Conservation (phyloP, 2,888 invertebrate species). For the Stenodera caucasica region DNA sequence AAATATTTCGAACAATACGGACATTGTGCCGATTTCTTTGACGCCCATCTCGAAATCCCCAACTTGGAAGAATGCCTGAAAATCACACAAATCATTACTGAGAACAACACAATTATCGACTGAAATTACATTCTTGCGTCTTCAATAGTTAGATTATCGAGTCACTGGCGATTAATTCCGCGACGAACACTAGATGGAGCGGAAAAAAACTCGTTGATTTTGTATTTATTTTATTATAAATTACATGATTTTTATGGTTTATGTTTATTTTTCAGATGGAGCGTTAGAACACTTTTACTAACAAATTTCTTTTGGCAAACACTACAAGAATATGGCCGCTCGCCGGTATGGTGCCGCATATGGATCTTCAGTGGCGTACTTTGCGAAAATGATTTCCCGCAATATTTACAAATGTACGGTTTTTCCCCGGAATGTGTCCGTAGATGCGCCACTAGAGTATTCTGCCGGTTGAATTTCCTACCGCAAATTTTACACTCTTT, state of each 20-base stretch:
- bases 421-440: constrained; percentile 51
- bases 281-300: not conserved
- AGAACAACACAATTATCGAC: no score
- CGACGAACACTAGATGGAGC: no score
- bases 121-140: no score
- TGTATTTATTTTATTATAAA: not conserved
- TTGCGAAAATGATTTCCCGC: constrained; percentile 60
- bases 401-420: constrained; percentile 36
- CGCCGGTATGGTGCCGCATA: constrained; percentile 47
- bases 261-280: not conserved
- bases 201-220: not conserved
- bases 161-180: no score
- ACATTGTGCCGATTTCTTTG: not conserved
- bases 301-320: constrained; percentile 32
- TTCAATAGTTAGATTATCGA: no score
- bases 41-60: no score
- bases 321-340: constrained; percentile 56
- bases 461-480: constrained; percentile 31
- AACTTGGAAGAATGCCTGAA: no score
- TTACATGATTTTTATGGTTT: not conserved
- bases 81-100: not conserved
- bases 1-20: not conserved
- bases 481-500: constrained; percentile 47
- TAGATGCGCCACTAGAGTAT: not conserved
- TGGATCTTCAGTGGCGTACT: constrained; percentile 59